Evolutionary conservation across 2,113 vertebrate genomes (phyloP).

Genomic region (Otus sunia): DNA sequence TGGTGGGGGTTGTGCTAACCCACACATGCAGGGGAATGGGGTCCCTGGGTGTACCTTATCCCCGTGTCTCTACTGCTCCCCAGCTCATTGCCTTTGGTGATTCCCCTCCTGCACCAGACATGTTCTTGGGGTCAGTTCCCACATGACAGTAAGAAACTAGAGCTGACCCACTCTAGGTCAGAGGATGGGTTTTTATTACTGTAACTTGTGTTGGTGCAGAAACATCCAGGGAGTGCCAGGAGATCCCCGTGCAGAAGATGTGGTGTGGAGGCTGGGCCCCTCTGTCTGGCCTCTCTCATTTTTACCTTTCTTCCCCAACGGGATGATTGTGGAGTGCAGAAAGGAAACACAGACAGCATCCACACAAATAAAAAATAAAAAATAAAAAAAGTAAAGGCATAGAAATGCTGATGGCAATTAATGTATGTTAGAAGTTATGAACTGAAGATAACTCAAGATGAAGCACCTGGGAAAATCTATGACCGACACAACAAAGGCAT

Average conservation of each 20-base stretch:
- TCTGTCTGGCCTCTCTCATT: not conserved
- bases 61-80: not conserved
- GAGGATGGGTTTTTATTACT: not conserved
- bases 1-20: rapidly evolving
- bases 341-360: not conserved
- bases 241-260: not conserved
- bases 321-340: not conserved
- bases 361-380: not conserved
- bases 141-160: not conserved
- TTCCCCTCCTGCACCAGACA: not conserved
- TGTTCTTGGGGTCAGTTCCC: not conserved
- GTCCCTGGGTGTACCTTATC: rapidly evolving
- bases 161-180: not conserved
- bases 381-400: not conserved
- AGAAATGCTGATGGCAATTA: not conserved
- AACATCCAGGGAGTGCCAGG: not conserved
- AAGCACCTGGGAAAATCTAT: not conserved
- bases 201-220: not conserved
- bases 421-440: not conserved
- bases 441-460: not conserved
- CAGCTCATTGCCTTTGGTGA: not conserved
- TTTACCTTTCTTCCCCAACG: not conserved
- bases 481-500: conserved; percentile 19
- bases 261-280: not conserved
- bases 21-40: rapidly evolving